These are phyloP conservation scores for Myrmophylax atrothorax DNA, from an alignment of 2,113 vertebrate genomes.

Conservation along the genomic window DNA sequence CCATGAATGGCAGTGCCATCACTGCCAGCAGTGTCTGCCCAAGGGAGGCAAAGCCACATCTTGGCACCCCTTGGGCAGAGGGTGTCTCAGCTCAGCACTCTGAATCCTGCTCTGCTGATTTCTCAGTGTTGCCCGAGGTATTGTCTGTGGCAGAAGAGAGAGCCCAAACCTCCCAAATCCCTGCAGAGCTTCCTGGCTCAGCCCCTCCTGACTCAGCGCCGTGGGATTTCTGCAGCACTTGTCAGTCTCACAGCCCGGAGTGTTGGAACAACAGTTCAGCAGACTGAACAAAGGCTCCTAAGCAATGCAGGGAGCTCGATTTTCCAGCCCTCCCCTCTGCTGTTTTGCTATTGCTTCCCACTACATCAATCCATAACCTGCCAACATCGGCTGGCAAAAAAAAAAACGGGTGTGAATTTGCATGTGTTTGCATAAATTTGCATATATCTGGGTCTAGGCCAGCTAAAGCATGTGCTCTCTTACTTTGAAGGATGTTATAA, in stretches of 20 bases:
- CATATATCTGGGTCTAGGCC: neutral
- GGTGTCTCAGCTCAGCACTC: neutral
- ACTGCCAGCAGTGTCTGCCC: neutral
- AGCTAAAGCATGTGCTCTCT: neutral
- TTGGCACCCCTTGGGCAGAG: neutral
- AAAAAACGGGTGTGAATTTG: neutral
- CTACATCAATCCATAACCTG: neutral
- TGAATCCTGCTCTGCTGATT: neutral
- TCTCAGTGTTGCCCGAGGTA: neutral
- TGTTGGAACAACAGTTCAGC: neutral
- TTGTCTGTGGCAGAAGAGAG: neutral
- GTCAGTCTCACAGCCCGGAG: neutral
- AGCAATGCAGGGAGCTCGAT: neutral
- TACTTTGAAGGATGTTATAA: neutral
- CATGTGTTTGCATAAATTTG: constrained; percentile 65
- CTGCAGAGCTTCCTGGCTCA: neutral
- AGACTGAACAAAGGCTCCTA: neutral
- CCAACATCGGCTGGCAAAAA: neutral
- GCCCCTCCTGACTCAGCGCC: neutral
- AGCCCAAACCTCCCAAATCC: neutral
- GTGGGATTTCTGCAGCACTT: neutral
- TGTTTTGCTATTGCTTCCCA: neutral
- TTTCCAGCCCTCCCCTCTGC: constrained; percentile 3
- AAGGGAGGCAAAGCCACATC: neutral
- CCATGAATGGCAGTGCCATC: constrained; percentile 63